Conservation (phyloP, 2,113 vertebrate species). For the Tyto alba region DNA sequence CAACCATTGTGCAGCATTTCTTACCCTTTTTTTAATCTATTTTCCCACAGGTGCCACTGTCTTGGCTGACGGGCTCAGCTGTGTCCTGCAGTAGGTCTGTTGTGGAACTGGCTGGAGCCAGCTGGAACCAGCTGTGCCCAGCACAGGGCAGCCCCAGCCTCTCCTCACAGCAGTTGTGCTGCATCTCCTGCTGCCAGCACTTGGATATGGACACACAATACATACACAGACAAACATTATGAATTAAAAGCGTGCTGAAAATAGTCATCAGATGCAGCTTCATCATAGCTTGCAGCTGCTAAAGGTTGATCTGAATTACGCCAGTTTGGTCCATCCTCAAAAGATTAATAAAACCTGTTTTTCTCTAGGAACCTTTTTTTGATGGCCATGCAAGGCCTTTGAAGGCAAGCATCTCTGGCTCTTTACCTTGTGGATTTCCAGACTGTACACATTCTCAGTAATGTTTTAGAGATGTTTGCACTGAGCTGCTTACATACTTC, state of each 20-base stretch:
- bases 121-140: accelerated
- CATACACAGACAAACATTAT: no score
- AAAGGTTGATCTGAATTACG: background rate
- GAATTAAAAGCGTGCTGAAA: background rate
- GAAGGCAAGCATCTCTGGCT: background rate
- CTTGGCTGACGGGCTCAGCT: background rate
- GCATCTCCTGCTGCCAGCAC: accelerated
- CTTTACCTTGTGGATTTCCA: background rate
- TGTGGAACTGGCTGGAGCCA: background rate
- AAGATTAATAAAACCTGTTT: background rate
- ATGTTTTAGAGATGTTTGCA: background rate
- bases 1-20: accelerated
- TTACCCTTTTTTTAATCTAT: background rate
- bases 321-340: background rate
- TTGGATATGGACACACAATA: accelerated
- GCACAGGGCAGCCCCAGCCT: accelerated
- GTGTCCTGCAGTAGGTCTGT: background rate
- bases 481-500: background rate
- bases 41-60: accelerated
- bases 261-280: background rate
- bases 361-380: background rate
- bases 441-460: background rate
- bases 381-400: background rate
- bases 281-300: background rate
- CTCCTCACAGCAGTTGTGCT: accelerated